These are phyloP conservation scores for Fulica atra DNA, from an alignment of 2,113 vertebrate species.

Conservation along the genomic window DNA sequence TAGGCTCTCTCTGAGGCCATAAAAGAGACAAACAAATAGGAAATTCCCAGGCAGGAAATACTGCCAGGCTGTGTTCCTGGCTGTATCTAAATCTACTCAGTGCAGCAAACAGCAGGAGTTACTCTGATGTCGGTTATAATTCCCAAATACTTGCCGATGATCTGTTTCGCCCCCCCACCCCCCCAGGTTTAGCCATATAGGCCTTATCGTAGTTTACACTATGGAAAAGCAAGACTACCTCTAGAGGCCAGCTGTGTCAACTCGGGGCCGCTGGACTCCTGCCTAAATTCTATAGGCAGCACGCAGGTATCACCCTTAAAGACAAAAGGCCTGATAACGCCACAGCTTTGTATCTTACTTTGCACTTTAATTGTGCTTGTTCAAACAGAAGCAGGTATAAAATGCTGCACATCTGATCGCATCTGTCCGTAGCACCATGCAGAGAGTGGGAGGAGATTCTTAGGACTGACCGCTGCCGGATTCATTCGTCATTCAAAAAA, in stretches of 20 bases:
- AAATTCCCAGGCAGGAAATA: neutral
- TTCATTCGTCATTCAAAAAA: neutral
- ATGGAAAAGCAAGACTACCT: neutral
- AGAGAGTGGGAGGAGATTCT: neutral
- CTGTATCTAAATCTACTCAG: neutral
- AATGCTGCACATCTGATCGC: neutral
- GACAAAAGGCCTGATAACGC: neutral
- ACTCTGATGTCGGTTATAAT: neutral
- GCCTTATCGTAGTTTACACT: neutral
- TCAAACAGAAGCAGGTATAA: neutral
- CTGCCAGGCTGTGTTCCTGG: neutral
- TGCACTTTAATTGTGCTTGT: conserved; percentile 2
- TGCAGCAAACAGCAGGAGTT: neutral
- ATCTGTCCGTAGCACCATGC: neutral
- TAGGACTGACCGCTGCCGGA: neutral
- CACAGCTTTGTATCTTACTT: neutral
- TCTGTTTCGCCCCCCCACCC: neutral
- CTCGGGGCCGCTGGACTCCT: neutral
- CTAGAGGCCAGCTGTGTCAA: conserved; percentile 31
- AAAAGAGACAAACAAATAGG: neutral
- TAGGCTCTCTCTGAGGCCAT: neutral
- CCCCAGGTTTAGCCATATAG: neutral
- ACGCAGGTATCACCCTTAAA: neutral
- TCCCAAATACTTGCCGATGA: neutral
- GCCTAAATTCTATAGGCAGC: neutral